Evolutionary conservation across 1,140 invertebrate species (phyloP), one percentile per base, ranked within the genome.

Genomic region (Platyscapa corneri): DNA sequence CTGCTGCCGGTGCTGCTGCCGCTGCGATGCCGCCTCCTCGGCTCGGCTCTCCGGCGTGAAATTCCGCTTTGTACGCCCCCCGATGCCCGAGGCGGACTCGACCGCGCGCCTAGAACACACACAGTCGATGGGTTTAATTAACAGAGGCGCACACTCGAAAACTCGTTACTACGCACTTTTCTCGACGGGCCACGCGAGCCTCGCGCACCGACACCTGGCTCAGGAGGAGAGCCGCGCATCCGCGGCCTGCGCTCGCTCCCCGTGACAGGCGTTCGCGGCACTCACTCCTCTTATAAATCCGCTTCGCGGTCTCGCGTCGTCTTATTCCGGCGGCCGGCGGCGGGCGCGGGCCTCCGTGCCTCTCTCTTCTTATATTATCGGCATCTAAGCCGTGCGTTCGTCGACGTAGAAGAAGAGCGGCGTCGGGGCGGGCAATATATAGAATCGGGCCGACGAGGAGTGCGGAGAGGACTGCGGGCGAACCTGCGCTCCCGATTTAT

Each of bases 401-500:
- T n/a, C n/a, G 6, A 46, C 5, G 42, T 37, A 27, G 82, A 67
- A 27, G 32, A 60, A 60, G 56, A 60, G 56, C 56, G 56, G 56
- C 56, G 56, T 46, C 78, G 78, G 56, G 23, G 56, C 64, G 49
- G 83, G 76, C 76, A 78, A 79, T 79, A 85, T 81, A 80, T 85
- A 85, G 83, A 74, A 64, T 42, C 83, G 64, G 65, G 74, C 56
- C 30, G 65, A 39, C n/a, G 39, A 53, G 78, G 81, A 82, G 81
- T 37, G 39, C 34, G 78, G 81, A 82, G 81, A 78, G 53, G 60
- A n/a, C 65, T 32, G 37, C 82, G n/a, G 83, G 75, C 83, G 67
- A n/a, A 60, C 82, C 79, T 86, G 83, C 86, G 85, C 81, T 89
- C 88, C 89, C 91, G 90, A 92, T 92, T 92, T 92, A 93, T 92